Evolutionary conservation across 2,113 vertebrate genomes (phyloP).

Genomic region (Paradoxurus hermaphroditus): DNA sequence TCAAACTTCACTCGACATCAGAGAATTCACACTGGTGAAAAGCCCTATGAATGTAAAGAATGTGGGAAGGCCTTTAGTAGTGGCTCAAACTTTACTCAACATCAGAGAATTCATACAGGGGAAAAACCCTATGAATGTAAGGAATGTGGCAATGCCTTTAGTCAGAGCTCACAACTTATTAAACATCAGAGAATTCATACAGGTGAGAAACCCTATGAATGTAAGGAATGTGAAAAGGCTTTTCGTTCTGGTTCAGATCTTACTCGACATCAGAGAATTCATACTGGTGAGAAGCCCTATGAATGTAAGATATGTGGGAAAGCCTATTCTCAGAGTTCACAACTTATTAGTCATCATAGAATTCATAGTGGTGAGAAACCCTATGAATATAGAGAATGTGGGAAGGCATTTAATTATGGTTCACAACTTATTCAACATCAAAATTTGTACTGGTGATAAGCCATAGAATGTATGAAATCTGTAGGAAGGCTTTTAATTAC

Average conservation of each 20-base stretch:
- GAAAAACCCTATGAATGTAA: slow-evolving; percentile 64
- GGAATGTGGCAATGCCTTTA: slow-evolving; percentile 68
- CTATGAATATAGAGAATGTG: slow-evolving; percentile 72
- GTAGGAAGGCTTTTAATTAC: slow-evolving; percentile 34
- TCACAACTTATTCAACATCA: slow-evolving; percentile 57
- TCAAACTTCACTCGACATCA: slow-evolving; percentile 74
- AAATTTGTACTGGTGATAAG: slow-evolving; percentile 66
- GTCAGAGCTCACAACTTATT: slow-evolving; percentile 68
- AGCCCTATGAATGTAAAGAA: slow-evolving; percentile 83
- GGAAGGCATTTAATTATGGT: slow-evolving; percentile 48
- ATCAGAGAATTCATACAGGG: slow-evolving; percentile 62
- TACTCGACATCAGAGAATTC: slow-evolving; percentile 69
- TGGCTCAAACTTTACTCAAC: slow-evolving; percentile 64
- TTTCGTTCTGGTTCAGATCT: slow-evolving; percentile 76
- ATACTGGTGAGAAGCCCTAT: slow-evolving; percentile 74
- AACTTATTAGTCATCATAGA: slow-evolving; percentile 82
- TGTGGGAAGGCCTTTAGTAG: slow-evolving; percentile 82
- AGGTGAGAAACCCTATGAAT: slow-evolving; percentile 61
- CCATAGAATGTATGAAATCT: neutral
- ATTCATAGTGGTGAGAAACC: slow-evolving; percentile 80
- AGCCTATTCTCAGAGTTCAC: slow-evolving; percentile 79
- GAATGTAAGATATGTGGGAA: slow-evolving; percentile 80
- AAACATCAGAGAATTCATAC: slow-evolving; percentile 73
- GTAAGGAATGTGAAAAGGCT: slow-evolving; percentile 61
- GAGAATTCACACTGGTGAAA: slow-evolving; percentile 77